These are phyloP conservation scores for Apodemus sylvaticus DNA, from an alignment of 2,113 vertebrate species.

Conservation along the genomic window DNA sequence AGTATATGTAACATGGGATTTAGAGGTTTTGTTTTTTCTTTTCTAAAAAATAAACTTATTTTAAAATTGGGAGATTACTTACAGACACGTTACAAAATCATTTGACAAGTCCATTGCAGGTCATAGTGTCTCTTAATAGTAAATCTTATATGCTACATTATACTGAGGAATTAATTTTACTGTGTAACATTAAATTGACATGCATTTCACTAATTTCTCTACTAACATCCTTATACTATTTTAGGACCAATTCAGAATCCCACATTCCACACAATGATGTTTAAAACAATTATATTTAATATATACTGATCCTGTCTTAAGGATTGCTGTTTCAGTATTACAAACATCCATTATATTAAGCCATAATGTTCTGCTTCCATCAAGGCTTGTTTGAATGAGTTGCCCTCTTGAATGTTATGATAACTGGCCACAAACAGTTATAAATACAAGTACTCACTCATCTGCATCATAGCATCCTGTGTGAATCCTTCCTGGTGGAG, in stretches of 20 bases:
- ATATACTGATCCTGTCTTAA: slow-evolving; percentile 30
- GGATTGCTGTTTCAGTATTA: slow-evolving; percentile 2
- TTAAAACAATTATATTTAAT: slow-evolving; percentile 23
- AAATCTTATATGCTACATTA: neutral
- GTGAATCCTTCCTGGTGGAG: neutral
- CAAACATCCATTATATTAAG: slow-evolving; percentile 10
- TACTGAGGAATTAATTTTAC: neutral
- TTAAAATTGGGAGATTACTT: neutral
- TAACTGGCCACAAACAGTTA: neutral
- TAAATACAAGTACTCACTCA: neutral
- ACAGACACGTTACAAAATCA: neutral
- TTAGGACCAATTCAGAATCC: neutral
- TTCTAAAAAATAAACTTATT: neutral
- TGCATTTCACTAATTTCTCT: neutral
- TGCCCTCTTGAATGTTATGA: neutral
- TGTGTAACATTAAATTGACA: neutral
- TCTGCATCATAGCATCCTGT: neutral
- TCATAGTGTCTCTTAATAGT: neutral
- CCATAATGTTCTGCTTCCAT: slow-evolving; percentile 22
- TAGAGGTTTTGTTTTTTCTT: neutral
- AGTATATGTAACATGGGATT: neutral
- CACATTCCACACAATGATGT: neutral
- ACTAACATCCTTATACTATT: neutral
- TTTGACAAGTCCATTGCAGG: neutral
- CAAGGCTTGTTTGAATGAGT: slow-evolving; percentile 15